Evolutionary conservation across 2,113 vertebrate species (phyloP), one percentile per base, ranked within the genome.

Genomic region (Coturnix japonica): DNA sequence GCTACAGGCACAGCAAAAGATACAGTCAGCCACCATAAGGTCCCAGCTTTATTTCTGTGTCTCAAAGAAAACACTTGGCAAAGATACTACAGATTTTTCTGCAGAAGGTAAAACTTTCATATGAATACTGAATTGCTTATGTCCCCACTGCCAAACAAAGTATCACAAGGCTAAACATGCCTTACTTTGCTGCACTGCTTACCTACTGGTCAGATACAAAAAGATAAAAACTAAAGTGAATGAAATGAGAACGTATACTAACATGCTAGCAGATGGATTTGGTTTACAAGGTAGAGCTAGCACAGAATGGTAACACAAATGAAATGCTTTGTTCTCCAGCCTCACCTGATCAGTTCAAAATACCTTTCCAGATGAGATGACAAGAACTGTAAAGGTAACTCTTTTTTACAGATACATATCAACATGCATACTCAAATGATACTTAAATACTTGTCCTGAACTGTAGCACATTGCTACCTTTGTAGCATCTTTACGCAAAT

Each of bases 361-460:
- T 59, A 76, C 13, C 47, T 95, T 87, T 88, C 39, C 57, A 90
- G 66, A 81, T n/a, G n/a, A 75, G 30, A 90, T 28, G 49, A 69
- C 61, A 81, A 63, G 25, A 90, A 61, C 43, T 23, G 5, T 51
- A 82, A 71, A 1, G 15, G 22, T 56, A 15, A 87, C 46, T 44
- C 46, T 25, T 81, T 21, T 60, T 63, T 9, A 13, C 2, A 56
- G 2, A 13, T 20, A 49, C 2, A 26, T 0, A 2, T 18, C 35
- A 61, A 44, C 63, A 57, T 8, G 4, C 81, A 65, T 53, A 61
- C 47, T 54, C 15, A 18, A 54, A 54, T 54, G 28, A 54, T 54
- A 43, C 65, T 53, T 8, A 3, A 81, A 65, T 49, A 61, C 37
- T 94, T 86, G 16, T 88, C 46, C 53, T 84, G 54, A 84, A 81